Conservation (phyloP, 2,113 vertebrate species). For the Periophthalmodon schlosseri region DNA sequence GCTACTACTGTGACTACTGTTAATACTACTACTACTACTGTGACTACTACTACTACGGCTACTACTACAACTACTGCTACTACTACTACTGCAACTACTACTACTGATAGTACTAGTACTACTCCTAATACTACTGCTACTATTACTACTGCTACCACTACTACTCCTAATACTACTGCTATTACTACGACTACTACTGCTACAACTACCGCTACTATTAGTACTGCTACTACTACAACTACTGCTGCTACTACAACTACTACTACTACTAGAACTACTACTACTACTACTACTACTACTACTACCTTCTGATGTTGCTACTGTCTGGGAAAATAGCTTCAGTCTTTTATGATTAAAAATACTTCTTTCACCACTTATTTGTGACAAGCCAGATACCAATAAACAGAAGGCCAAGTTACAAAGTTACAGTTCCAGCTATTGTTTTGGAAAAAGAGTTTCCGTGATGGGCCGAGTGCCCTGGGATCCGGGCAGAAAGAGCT, state of each 20-base stretch:
- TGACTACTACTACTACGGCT: background rate
- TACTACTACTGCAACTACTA: background rate
- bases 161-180: background rate
- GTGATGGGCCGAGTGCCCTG: background rate
- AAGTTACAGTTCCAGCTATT: background rate
- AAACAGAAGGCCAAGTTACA: background rate
- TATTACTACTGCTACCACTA: background rate
- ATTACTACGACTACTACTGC: background rate
- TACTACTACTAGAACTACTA: background rate
- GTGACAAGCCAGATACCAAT: background rate
- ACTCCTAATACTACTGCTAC: background rate
- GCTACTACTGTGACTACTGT: background rate
- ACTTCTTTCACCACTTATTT: background rate
- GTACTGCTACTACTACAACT: background rate
- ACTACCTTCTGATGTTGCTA: no score
- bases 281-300: background rate
- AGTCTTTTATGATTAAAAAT: background rate
- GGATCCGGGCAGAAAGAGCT: constrained; percentile 51
- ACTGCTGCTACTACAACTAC: background rate
- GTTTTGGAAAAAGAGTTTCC: constrained; percentile 6
- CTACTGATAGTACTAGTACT: no score
- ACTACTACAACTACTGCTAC: background rate
- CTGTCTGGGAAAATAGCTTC: no score
- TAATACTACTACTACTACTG: background rate
- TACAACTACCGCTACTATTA: background rate